A percentile compares a stretch with the other conserved stretches of the same genome.
These are phyloP conservation scores for Propsilocerus akamusi DNA, from an alignment of 1,140 invertebrate genomes.

Conservation along the genomic window DNA sequence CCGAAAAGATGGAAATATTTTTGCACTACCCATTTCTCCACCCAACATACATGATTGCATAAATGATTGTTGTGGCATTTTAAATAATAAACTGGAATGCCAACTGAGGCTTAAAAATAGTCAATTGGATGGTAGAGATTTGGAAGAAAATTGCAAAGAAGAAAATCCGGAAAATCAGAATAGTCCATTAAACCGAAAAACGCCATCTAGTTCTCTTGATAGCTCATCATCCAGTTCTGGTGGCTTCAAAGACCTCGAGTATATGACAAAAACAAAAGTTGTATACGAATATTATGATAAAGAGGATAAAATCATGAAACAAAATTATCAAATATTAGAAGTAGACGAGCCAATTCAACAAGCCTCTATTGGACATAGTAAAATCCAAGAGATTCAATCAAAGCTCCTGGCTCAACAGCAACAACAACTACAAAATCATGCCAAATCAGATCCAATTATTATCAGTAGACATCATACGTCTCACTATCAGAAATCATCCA, in stretches of 20 bases:
- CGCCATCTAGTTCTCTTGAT: constrained; percentile 3
- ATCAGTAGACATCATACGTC: not conserved
- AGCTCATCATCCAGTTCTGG: constrained; percentile 5
- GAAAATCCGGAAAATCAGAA: too few relatives aligned
- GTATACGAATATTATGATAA: not conserved
- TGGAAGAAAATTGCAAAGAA: too few relatives aligned
- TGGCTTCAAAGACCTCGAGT: constrained; percentile 4
- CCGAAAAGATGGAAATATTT: too few relatives aligned
- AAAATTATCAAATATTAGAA: not conserved
- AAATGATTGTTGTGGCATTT: too few relatives aligned
- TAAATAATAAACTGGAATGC: too few relatives aligned
- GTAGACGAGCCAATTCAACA: too few relatives aligned
- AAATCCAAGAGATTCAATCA: constrained; percentile 3
- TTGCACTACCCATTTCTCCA: too few relatives aligned
- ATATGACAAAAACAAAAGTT: not conserved
- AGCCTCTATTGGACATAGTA: not conserved
- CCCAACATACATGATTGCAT: too few relatives aligned
- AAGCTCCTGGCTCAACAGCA: not conserved
- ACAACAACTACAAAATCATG: constrained; percentile 2
- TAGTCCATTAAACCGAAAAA: too few relatives aligned
- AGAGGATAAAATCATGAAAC: not conserved
- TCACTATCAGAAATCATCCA: constrained; percentile 21
- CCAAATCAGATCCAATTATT: not conserved
- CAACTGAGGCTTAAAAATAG: too few relatives aligned
- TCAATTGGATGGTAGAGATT: too few relatives aligned